These are phyloP conservation scores for Lithodes maja DNA, from an alignment of 2,888 invertebrate species.

Conservation along the genomic window DNA sequence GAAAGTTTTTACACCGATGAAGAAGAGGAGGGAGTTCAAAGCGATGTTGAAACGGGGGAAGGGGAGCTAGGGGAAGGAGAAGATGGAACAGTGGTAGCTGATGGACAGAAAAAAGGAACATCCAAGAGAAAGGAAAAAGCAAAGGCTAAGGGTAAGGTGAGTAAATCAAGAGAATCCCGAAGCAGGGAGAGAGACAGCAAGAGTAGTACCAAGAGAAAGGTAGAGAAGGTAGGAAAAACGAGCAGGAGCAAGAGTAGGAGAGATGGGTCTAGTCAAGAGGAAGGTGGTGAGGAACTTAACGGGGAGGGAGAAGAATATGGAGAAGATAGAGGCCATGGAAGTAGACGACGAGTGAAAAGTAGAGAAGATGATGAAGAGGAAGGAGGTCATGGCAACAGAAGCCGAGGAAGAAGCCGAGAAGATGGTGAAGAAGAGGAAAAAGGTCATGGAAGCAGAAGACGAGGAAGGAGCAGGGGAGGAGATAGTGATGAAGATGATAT, in stretches of 20 bases:
- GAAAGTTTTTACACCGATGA: background rate
- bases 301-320: background rate
- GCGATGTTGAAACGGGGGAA: background rate
- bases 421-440: background rate
- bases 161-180: background rate
- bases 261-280: background rate
- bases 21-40: background rate
- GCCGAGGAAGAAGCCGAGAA: background rate
- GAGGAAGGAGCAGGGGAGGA: background rate
- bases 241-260: constrained; percentile 11
- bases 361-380: background rate
- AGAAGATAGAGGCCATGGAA: constrained; percentile 6
- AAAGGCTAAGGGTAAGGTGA: background rate
- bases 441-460: background rate
- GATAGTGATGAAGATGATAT: background rate
- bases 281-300: background rate
- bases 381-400: background rate
- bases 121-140: background rate
- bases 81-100: background rate
- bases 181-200: background rate
- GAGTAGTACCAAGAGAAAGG: background rate
- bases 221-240: background rate
- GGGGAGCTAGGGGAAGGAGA: background rate
- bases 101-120: background rate
- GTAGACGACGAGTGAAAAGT: background rate